Percentiles rank a stretch among this genome's conserved stretches.
phyloP scores from a whole-genome alignment of 1,140 invertebrate genomes.

The Drosophila nebulosa region DNA sequence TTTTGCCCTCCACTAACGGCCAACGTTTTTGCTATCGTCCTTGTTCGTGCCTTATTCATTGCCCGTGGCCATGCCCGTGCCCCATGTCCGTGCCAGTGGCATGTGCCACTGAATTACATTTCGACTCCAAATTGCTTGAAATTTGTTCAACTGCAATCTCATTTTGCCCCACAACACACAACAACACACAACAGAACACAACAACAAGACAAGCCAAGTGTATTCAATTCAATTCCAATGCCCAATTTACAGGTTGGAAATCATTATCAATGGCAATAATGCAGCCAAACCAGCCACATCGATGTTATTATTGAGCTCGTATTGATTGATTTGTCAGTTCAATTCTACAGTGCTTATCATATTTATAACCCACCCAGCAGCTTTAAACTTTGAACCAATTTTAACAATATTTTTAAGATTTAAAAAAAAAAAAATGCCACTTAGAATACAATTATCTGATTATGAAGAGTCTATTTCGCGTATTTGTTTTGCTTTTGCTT shows the following conservation, averaged over 20 bases:
- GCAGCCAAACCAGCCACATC: neutral
- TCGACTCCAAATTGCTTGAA: constrained; percentile 47
- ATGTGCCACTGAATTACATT: constrained; percentile 5
- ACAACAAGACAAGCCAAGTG: neutral
- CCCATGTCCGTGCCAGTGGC: neutral
- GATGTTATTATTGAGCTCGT: neutral
- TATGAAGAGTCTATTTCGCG: too few relatives aligned
- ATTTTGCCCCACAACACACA: constrained; percentile 9
- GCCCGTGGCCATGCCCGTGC: neutral
- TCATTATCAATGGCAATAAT: neutral
- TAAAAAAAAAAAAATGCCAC: too few relatives aligned
- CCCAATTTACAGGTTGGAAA: constrained; percentile 4
- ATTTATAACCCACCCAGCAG: too few relatives aligned
- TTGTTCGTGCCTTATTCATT: neutral
- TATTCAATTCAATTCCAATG: constrained; percentile 43
- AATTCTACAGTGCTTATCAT: too few relatives aligned
- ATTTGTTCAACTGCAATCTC: constrained; percentile 43
- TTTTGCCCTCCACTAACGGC: too few relatives aligned
- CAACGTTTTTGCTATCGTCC: too few relatives aligned
- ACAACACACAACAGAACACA: neutral
- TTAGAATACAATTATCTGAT: too few relatives aligned
- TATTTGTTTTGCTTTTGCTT: too few relatives aligned
- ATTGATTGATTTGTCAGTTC: constrained; percentile 44
- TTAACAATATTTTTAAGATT: too few relatives aligned
- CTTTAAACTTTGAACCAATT: too few relatives aligned